Base-by-base conservation (phyloP, 2,888 invertebrate genomes). In the Drosophila seclusa region DNA sequence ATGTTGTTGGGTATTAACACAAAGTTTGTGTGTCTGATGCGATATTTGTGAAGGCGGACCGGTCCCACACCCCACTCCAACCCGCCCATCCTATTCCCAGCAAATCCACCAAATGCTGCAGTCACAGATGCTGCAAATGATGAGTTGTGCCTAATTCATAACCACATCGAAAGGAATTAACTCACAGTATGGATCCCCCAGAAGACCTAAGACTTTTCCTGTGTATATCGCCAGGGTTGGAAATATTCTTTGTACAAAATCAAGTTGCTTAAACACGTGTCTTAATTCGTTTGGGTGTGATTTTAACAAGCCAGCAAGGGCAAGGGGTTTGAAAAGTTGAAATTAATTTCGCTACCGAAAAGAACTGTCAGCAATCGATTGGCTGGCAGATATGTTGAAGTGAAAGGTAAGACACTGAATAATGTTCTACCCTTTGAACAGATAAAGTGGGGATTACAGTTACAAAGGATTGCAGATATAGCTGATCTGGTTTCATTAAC, bases 131-230 rank as follows among this genome's bases (percentile, higher is more conserved):
- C 91, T 91, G 92, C 92, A 92, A 91, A 90, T 91, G 92, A 91
- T 92, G 91, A 89, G 87, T 81, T 87, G 89, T 89, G 83, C 87
- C 90, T 90, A 91, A 92, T 91, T 91, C 91, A 91, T 90, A 91
- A 92, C 92, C 91, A 90, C 91, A 91, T 89, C 89, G 87, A 91
- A 85, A 78, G 90, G 92, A 90, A 91, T 91, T 92, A 90, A 81
- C 86, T 83, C 87, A 61, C 91, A 80, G 78, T 81, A 90, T 89
- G 89, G 79, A 78, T 84, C 77, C 59, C 61, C 63, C 53, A 52
- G n/a, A 57, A 32, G 32, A 38, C 45, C 13, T 31, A 54, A 24
- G 27, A 58, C 62, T 78, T 79, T 74, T 52, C n/a, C 45, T 18
- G 49, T 60, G 68, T 0, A 52, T 67, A 55, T 29, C 57, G 45